Conservation (phyloP, 2,888 invertebrate species). For the Synergus laeviventris region DNA sequence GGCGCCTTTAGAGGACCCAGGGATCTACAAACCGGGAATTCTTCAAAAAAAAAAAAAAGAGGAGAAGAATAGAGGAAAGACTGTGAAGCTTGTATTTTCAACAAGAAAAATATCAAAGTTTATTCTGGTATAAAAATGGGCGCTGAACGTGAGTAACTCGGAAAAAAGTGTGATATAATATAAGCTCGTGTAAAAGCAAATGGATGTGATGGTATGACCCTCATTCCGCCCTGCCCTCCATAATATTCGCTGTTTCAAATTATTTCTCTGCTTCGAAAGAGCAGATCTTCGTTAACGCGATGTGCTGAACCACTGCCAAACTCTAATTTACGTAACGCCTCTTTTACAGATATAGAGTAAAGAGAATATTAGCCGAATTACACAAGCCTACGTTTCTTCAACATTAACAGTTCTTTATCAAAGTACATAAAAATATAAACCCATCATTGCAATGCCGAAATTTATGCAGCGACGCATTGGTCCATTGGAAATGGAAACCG, state of each 20-base stretch:
- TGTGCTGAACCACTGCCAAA: constrained; percentile 31
- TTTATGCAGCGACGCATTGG: not conserved
- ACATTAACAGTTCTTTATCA: not conserved
- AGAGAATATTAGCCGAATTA: constrained; percentile 3
- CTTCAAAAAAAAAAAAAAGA: no score
- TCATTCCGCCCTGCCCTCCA: constrained; percentile 15
- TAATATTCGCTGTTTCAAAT: constrained; percentile 15
- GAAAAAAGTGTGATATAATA: not conserved
- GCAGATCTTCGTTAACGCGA: constrained; percentile 30
- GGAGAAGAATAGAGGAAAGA: no score
- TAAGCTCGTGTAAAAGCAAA: not conserved
- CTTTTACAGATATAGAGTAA: constrained; percentile 2
- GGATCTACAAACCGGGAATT: no score
- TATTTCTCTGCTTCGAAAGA: constrained; percentile 30
- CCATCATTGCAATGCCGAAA: not conserved
- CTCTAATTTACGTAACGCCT: constrained; percentile 30
- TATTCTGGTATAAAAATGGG: not conserved
- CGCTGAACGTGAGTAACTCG: not conserved
- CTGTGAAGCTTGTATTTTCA: no score
- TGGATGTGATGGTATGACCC: not conserved
- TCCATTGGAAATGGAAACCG: constrained; percentile 14
- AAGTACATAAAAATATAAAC: not conserved
- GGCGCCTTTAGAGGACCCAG: no score
- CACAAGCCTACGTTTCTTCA: not conserved
- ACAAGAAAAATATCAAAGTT: not conserved